These are phyloP conservation scores for Pterostichus niger DNA, from an alignment of 2,888 invertebrate species.

Conservation along the genomic window DNA sequence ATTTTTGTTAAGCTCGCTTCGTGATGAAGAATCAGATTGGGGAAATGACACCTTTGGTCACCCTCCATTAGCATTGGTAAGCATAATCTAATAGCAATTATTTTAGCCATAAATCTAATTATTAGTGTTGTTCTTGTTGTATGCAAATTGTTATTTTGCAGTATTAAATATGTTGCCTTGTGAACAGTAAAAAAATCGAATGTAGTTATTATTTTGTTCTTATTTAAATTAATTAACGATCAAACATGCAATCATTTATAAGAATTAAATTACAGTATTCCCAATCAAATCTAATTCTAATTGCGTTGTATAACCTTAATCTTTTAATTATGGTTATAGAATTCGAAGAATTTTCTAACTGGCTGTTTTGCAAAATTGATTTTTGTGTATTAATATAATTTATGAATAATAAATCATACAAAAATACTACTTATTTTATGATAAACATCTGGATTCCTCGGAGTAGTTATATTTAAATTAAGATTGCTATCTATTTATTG, in stretches of 20 bases:
- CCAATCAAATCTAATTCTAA: constrained; percentile 19
- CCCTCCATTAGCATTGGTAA: not conserved
- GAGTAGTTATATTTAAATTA: constrained; percentile 19
- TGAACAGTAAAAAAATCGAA: constrained; percentile 6
- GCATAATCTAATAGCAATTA: no score
- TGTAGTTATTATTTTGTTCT: constrained; percentile 43
- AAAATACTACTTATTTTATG: constrained; percentile 7
- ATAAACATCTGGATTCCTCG: not conserved
- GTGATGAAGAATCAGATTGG: no score
- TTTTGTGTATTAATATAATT: not conserved
- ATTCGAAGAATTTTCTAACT: constrained; percentile 23
- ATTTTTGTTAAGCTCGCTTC: no score
- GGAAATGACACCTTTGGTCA: no score
- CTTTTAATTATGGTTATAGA: constrained; percentile 22
- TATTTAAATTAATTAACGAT: constrained; percentile 44
- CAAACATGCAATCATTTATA: constrained; percentile 5
- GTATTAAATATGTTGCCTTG: constrained; percentile 18
- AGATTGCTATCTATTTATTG: constrained; percentile 42
- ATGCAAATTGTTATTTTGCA: constrained; percentile 29
- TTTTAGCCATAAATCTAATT: constrained; percentile 9
- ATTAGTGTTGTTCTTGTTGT: constrained; percentile 22
- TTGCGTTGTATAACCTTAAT: constrained; percentile 35
- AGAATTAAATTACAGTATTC: constrained; percentile 3
- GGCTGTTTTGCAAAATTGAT: not conserved
- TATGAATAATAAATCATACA: constrained; percentile 15